Base-by-base conservation (phyloP, 2,888 invertebrate species). In the Ophion slaviceki region DNA sequence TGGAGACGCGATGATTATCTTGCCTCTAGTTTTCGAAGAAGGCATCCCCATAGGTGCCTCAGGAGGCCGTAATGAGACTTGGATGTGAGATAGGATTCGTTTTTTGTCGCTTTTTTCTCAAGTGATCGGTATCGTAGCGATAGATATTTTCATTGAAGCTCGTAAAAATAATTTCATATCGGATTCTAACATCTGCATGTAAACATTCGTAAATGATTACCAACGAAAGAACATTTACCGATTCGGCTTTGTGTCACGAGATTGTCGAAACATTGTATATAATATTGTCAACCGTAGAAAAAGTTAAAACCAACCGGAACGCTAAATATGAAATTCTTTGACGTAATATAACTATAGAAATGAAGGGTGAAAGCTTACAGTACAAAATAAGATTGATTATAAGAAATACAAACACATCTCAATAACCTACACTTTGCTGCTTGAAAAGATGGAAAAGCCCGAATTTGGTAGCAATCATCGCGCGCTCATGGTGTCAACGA, bases 291-390 rank as follows among this genome's bases (percentile, higher is more conserved):
- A 90, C 87, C 89, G 59, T 90, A 90, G 85, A 92, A 88, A 92
- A 93, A 93, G 91, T 90, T 92, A 91, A 92, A 92, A 93, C 92
- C 91, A 91, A 93, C 92, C 91, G 88, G 89, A 92, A 91, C 79
- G 89, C 91, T 93, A 92, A 91, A 90, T 93, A 93, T 91, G 92
- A 92, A 92, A 92, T 82, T 90, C 88, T 91, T 91, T 91, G 89
- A 87, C 89, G 84, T 91, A 90, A 90, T 88, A 90, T 88, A 92
- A 91, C 90, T 93, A 92, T 90, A 92, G 91, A 92, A 91, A 92
- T 90, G 89, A 82, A 74, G 68, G 67, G 47, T 74, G 72, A 61
- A 5, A 86, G 87, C 91, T 93, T 93, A 93, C 88, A 92, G 90
- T 93, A 93, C 84, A 90, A 91, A 92, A 87, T 90, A 90, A 90